Evolutionary conservation across 2,113 vertebrate genomes (phyloP).

Genomic region (Mus pahari): DNA sequence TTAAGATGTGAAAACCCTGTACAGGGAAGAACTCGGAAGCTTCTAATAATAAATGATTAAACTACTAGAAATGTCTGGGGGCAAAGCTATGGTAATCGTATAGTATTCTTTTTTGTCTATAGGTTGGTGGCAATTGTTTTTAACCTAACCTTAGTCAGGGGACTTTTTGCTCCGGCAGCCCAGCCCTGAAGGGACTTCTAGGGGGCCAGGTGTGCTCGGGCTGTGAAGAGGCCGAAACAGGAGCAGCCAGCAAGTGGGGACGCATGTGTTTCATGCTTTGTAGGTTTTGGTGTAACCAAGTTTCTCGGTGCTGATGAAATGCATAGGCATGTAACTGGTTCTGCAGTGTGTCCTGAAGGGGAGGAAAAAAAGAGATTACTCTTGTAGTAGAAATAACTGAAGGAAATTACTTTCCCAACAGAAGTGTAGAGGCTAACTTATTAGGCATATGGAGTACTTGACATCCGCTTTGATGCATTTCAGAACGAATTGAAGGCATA

Average conservation of each 20-base stretch:
- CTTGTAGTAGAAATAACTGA: background rate
- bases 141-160: background rate
- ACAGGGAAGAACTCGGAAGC: background rate
- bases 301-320: conserved; percentile 72
- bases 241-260: conserved; percentile 69
- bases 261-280: conserved; percentile 85
- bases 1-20: background rate
- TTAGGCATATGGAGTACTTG: background rate
- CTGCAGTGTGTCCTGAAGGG: conserved; percentile 50
- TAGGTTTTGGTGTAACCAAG: conserved; percentile 77
- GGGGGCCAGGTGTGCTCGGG: conserved; percentile 41
- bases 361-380: background rate
- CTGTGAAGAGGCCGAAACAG: background rate
- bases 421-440: background rate
- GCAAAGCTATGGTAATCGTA: background rate
- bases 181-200: background rate
- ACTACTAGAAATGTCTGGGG: background rate
- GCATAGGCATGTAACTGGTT: conserved; percentile 40
- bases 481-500: background rate
- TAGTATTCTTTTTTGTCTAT: background rate
- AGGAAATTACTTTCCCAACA: background rate
- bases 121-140: background rate
- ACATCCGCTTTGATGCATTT: background rate
- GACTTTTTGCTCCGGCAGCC: conserved; percentile 30
- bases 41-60: background rate